These are phyloP conservation scores for Conus ventricosus DNA, from an alignment of 1,140 invertebrate species.

Conservation along the genomic window DNA sequence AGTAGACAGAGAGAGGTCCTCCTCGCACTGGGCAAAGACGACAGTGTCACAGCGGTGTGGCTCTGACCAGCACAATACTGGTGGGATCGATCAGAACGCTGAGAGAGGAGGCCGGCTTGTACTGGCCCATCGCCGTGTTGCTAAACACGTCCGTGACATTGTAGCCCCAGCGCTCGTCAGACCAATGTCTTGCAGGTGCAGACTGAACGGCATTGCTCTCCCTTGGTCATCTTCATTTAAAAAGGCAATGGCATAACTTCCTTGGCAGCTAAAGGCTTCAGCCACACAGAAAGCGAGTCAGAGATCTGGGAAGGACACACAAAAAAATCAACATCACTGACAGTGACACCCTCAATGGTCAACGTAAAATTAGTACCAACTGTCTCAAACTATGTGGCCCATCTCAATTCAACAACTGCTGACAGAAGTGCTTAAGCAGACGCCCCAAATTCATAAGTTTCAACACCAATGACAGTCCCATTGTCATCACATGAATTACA, in stretches of 20 bases:
- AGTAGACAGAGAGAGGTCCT: too few species aligned
- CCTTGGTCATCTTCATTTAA: conserved; percentile 53
- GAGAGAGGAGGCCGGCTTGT: conserved; percentile 91
- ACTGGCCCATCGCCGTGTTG: conserved; percentile 78
- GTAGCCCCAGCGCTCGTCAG: conserved; percentile 87
- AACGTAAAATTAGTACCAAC: too few species aligned
- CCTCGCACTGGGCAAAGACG: too few species aligned
- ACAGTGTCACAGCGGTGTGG: conserved; percentile 26
- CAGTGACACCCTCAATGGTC: too few species aligned
- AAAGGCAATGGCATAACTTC: conserved; percentile 58
- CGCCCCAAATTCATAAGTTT: too few species aligned
- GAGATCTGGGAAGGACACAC: not conserved
- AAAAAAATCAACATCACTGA: too few species aligned
- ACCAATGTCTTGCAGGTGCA: conserved; percentile 85
- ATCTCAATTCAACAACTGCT: too few species aligned
- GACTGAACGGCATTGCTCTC: conserved; percentile 35
- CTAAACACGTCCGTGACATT: conserved; percentile 81
- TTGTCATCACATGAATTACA: too few species aligned
- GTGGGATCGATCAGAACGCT: conserved; percentile 96
- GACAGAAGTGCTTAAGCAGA: too few species aligned
- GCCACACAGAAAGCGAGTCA: conserved; percentile 50
- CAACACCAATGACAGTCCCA: too few species aligned
- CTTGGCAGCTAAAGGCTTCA: conserved; percentile 50
- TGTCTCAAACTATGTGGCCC: too few species aligned
- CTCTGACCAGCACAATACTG: conserved; percentile 75